Conservation (phyloP, 2,888 invertebrate species). For the Limnephilus rhombicus region DNA sequence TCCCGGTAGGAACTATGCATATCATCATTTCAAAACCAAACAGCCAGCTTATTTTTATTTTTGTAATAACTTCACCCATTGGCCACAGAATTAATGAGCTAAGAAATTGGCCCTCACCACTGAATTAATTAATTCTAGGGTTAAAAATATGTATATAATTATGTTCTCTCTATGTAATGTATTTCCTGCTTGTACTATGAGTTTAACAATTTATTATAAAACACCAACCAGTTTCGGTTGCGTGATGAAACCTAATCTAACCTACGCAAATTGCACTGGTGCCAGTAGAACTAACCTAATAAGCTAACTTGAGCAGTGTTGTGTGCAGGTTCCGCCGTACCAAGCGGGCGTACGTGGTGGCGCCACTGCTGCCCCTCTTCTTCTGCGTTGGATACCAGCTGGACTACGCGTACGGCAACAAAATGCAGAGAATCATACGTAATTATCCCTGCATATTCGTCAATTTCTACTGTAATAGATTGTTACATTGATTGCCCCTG, state of each 20-base stretch:
- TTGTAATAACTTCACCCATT: too few relatives aligned
- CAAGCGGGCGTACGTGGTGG: slow-evolving; percentile 79
- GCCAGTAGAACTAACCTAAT: background rate
- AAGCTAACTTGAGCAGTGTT: background rate
- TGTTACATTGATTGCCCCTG: background rate
- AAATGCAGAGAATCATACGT: slow-evolving; percentile 87
- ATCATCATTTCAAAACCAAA: too few relatives aligned
- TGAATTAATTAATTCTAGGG: too few relatives aligned
- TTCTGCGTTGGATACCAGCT: slow-evolving; percentile 85
- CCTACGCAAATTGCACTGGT: slow-evolving; percentile 58
- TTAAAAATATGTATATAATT: too few relatives aligned
- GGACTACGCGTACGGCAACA: slow-evolving; percentile 88
- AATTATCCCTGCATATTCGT: slow-evolving; percentile 67
- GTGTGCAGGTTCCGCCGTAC: slow-evolving; percentile 79
- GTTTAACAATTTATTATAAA: too few relatives aligned
- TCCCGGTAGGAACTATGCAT: too few relatives aligned
- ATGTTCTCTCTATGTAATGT: too few relatives aligned
- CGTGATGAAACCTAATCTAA: background rate
- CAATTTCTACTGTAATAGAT: background rate
- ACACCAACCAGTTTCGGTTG: too few relatives aligned
- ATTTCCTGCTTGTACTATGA: too few relatives aligned
- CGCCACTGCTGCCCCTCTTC: slow-evolving; percentile 84
- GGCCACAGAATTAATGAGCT: too few relatives aligned
- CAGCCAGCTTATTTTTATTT: too few relatives aligned
- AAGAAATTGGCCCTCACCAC: too few relatives aligned